Evolutionary conservation across 2,797 vertebrate genomes (phyloP), one percentile per base, ranked within the genome.

Genomic region (Borostomias antarcticus): DNA sequence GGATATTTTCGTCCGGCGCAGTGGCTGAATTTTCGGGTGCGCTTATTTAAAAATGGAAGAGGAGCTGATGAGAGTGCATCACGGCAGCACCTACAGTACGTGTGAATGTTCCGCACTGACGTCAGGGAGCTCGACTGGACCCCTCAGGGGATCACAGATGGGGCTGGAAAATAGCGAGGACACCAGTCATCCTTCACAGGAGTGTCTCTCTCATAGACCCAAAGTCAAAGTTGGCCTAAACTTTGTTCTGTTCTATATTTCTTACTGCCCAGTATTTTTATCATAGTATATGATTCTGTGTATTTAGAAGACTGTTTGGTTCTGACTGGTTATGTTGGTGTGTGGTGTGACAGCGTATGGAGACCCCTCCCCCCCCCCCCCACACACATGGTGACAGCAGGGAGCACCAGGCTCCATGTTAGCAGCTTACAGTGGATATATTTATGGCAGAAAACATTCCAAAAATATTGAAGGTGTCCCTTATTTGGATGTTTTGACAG

Each of bases 1-100:
- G n/a, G 71, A 56, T 82, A 72, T 81, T 83, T 81, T 32, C 60
- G 75, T 75, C 68, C 57, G 17, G 40, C 52, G 61, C 37, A 21
- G 1, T 54, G 9, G 60, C 67, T 77, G 60, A 74, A 72, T 51
- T 52, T 74, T 11, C 3, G n/a, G 65, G 28, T 66, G 63, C 35
- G 13, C 25, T 23, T 50, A n/a, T 51, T 37, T 4, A 35, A 61
- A 74, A 66, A 74, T 73, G n/a, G 40, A 51, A 52, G 4, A 32
- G 54, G 7, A 40, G 37, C 35, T 15, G 11, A 21, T 19, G 58
- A 29, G 29, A 71, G 19, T 45, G 40, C 35, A 45, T 50, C 33
- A 51, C 9, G 43, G 43, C 58, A 69, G 21, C 35, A 48, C 37
- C 45, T 50, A 50, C 47, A 11, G 11, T 45, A 23, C 32, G 15